Percentiles rank a stretch among this genome's conserved stretches.
Conservation (phyloP, 2,888 invertebrate genomes). For the Idaea biselata region DNA sequence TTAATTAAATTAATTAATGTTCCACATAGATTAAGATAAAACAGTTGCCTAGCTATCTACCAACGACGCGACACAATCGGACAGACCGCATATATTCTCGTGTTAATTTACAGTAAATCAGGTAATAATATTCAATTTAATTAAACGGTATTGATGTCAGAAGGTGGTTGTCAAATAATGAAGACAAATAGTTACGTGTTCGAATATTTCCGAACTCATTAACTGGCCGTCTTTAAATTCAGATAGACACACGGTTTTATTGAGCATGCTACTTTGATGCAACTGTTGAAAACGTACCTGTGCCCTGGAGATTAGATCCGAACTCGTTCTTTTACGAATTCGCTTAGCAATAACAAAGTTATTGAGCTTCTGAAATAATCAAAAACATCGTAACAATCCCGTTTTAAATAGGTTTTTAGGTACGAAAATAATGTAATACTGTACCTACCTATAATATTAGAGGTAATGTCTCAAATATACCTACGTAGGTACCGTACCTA, state of each 20-base stretch:
- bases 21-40: slow-evolving; percentile 21
- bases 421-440: too few relatives aligned
- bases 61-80: slow-evolving; percentile 16
- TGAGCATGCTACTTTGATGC: neutral
- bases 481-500: too few relatives aligned
- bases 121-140: slow-evolving; percentile 56
- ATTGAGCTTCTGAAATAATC: too few relatives aligned
- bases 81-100: slow-evolving; percentile 22
- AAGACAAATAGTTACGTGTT: slow-evolving; percentile 64
- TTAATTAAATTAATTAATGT: slow-evolving; percentile 25
- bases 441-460: too few relatives aligned
- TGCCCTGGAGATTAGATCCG: too few relatives aligned
- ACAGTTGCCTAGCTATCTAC: slow-evolving; percentile 13
- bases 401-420: too few relatives aligned
- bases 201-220: slow-evolving; percentile 47
- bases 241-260: slow-evolving; percentile 16
- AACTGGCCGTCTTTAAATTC: slow-evolving; percentile 67
- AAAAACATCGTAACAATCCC: too few relatives aligned
- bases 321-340: too few relatives aligned
- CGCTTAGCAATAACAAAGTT: too few relatives aligned
- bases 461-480: too few relatives aligned
- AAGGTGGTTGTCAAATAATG: slow-evolving; percentile 56
- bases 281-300: too few relatives aligned
- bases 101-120: slow-evolving; percentile 59
- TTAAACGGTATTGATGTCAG: slow-evolving; percentile 44